Conservation (phyloP, 2,113 vertebrate species). For the Percopsis transmontana region DNA sequence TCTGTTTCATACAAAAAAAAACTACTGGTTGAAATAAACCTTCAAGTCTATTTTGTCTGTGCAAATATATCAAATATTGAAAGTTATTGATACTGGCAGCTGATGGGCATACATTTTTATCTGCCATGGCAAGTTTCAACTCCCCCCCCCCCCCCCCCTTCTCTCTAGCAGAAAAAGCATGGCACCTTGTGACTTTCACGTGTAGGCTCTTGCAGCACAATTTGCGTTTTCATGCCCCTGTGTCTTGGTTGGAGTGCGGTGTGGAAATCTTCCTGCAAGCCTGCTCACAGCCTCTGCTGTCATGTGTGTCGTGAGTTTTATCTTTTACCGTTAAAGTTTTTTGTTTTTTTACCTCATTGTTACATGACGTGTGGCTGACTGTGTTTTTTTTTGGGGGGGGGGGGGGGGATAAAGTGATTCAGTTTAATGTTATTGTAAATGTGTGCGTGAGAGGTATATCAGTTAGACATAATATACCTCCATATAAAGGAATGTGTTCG, state of each 20-base stretch:
- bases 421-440: too few species aligned
- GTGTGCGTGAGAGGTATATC: too few species aligned
- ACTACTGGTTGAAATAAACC: conserved; percentile 3
- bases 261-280: conserved; percentile 57
- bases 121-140: conserved; percentile 12
- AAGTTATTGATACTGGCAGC: not conserved
- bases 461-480: too few species aligned
- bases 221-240: conserved; percentile 36
- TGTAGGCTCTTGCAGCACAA: conserved; percentile 21
- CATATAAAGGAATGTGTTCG: too few species aligned
- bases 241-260: conserved; percentile 57
- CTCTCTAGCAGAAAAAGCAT: not conserved
- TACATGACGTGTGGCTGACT: too few species aligned
- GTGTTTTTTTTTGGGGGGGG: too few species aligned
- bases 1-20: conserved; percentile 63
- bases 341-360: too few species aligned
- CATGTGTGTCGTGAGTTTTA: conserved; percentile 65
- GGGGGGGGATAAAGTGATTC: too few species aligned
- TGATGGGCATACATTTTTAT: not conserved
- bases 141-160: not conserved
- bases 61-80: not conserved
- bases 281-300: conserved; percentile 44
- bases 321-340: conserved; percentile 51
- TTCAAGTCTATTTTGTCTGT: not conserved
- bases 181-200: conserved; percentile 48